A percentile compares a stretch with the other conserved stretches of the same genome.
These are phyloP conservation scores for Illadopsis cleaveri DNA, from an alignment of 2,113 vertebrate genomes.

Conservation along the genomic window DNA sequence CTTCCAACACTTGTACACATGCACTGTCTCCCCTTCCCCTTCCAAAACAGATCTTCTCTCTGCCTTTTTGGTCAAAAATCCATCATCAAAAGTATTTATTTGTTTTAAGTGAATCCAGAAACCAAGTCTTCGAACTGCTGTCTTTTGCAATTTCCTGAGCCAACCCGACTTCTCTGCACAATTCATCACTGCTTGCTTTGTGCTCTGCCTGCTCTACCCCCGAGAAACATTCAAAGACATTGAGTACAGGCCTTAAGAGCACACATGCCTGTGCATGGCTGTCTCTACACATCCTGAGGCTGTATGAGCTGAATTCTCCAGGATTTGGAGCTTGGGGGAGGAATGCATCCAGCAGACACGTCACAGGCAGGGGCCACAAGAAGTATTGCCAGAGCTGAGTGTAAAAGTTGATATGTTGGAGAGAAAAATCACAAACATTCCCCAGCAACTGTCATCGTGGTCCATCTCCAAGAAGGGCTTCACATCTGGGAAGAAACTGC, in stretches of 20 bases:
- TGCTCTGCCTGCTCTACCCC: background rate
- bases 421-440: slow-evolving; percentile 22
- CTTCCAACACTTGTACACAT: background rate
- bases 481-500: slow-evolving; percentile 74
- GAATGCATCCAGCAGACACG: background rate
- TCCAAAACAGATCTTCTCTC: background rate
- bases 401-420: background rate
- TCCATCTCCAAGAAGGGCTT: slow-evolving; percentile 64
- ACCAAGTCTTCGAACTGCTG: background rate
- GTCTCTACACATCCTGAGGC: background rate
- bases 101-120: slow-evolving; percentile 45
- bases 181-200: slow-evolving; percentile 17
- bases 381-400: background rate
- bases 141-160: slow-evolving; percentile 51
- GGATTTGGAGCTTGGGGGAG: background rate
- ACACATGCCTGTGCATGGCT: background rate
- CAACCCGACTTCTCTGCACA: background rate
- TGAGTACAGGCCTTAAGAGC: background rate
- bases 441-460: slow-evolving; percentile 45
- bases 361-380: background rate
- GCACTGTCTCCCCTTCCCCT: background rate
- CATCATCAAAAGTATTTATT: background rate
- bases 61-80: background rate
- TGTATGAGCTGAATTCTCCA: background rate
- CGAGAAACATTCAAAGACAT: slow-evolving; percentile 3